phyloP scores from a whole-genome alignment of 2,888 invertebrate genomes.

The Chaitophorus viminalis region DNA sequence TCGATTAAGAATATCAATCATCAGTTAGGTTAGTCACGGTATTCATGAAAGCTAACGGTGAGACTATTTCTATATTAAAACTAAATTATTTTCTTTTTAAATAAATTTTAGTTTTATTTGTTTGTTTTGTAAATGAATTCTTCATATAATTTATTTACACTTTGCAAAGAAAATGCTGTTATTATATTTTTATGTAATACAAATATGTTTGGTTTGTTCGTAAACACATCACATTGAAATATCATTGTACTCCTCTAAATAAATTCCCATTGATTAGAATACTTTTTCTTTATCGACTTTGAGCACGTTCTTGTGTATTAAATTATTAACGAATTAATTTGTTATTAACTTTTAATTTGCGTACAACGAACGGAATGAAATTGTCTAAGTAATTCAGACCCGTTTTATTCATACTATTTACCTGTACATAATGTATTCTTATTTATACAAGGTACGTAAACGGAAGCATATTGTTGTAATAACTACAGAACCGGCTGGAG shows the following conservation, averaged over 20 bases:
- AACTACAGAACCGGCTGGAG: too few relatives aligned
- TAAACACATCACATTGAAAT: constrained; percentile 3
- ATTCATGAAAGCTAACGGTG: background rate
- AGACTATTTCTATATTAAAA: constrained; percentile 19
- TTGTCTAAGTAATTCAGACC: too few relatives aligned
- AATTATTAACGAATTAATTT: background rate
- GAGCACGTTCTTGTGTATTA: background rate
- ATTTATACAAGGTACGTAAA: too few relatives aligned
- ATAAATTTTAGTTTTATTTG: background rate
- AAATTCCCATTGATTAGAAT: background rate
- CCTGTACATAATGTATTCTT: too few relatives aligned
- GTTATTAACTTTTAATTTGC: background rate
- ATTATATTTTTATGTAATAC: background rate
- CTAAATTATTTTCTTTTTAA: background rate
- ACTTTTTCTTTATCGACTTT: background rate
- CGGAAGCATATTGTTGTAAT: too few relatives aligned
- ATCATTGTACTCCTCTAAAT: background rate
- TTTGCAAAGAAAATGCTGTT: background rate
- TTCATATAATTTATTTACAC: constrained; percentile 1
- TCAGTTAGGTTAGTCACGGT: background rate
- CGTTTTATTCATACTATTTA: too few relatives aligned
- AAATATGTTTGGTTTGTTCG: background rate
- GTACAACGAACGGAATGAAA: background rate
- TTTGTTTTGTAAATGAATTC: constrained; percentile 1
- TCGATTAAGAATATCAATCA: constrained; percentile 1